Base-by-base conservation (phyloP, 2,888 invertebrate species). In the Platycnemis pennipes region DNA sequence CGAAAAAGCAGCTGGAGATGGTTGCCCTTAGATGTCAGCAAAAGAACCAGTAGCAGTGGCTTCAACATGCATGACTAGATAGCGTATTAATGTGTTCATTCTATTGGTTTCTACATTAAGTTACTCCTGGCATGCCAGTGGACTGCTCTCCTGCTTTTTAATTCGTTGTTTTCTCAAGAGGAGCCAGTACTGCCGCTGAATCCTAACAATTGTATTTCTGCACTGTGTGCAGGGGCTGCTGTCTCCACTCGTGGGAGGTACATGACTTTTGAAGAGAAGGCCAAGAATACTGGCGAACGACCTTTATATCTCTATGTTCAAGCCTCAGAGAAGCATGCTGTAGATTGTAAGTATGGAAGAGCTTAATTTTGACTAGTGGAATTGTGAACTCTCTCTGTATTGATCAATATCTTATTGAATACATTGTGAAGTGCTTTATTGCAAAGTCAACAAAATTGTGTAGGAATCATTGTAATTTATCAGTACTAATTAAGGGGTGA, bases 171-270 rank as follows among this genome's bases (percentile, higher is more conserved):
- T 69, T 89, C 45, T 94, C 31, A 88, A 94, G 69, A 63, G 53
- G 31, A 56, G 49, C 88, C 94, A 89, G 77, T 95, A 53, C 13
- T 86, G 45, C 63, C 53, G 46, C 69, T 86, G 94, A 63, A 91
- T 56, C 63, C 37, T 77, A 37, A 77, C 86, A 19, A 94, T 95
- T 45, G 95, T 96, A 96, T 96, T 96, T 94, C 96, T 96, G 96
- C 96, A 95, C 95, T 94, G 44, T 94, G 88, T 95, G 95, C 96
- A 96, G 97, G 97, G 94, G 97, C 97, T 94, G 97, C 97, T 69
- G 97, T 97, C 31, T 97, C 97, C 2, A 97, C 97, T 1, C 96
- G 97, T 94, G 97, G 97, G 8, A 96, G 97, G 94, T 97, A 97
- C 95, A 97, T 97, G 96, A 96, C 96, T 46, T 96, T 96, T 94